phyloP scores from a whole-genome alignment of 2,113 vertebrate genomes.

The Bufo gargarizans region DNA sequence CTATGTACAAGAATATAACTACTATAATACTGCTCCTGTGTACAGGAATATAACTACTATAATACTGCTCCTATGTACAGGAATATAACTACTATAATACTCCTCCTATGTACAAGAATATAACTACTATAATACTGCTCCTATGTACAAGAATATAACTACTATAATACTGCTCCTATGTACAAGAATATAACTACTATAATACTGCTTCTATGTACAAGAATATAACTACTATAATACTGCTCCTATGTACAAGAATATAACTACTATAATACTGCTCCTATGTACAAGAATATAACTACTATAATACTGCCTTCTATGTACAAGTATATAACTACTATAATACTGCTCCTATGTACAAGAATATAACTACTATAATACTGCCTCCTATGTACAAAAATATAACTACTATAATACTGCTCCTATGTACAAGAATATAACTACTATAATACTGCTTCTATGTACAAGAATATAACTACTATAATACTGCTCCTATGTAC shows the following conservation, averaged over 20 bases:
- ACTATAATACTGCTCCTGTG: too few relatives aligned
- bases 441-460: not conserved
- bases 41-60: too few relatives aligned
- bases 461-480: slow-evolving; percentile 16
- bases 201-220: not conserved
- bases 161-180: not conserved
- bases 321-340: not conserved
- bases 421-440: slow-evolving; percentile 5
- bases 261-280: not conserved
- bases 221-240: not conserved
- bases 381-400: not conserved
- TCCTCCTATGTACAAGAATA: too few relatives aligned
- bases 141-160: too few relatives aligned
- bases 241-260: not conserved
- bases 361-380: slow-evolving; percentile 7
- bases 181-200: not conserved
- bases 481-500: slow-evolving; percentile 10
- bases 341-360: slow-evolving; percentile 13
- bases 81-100: not conserved
- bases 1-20: too few relatives aligned
- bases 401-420: slow-evolving; percentile 7
- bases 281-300: not conserved
- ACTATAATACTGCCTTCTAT: not conserved
- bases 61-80: not conserved
- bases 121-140: too few relatives aligned